Conservation (phyloP, 1,140 invertebrate genomes). For the Oscheius sp. region DNA sequence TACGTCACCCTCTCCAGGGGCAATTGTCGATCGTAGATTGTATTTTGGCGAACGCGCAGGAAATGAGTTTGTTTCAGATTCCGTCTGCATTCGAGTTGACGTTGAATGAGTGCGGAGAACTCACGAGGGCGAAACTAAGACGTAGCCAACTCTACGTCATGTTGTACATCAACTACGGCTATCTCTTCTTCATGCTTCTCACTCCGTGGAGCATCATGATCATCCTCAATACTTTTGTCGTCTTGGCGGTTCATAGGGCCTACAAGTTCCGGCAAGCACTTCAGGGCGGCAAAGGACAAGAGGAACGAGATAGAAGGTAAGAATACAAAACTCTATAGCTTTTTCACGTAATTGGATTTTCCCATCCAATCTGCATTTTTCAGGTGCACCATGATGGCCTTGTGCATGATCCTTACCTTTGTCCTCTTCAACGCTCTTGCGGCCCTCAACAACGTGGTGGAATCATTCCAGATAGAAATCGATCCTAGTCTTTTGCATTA, state of each 20-base stretch:
- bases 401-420: slow-evolving; percentile 54
- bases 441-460: slow-evolving; percentile 55
- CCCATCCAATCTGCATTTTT: no score
- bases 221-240: slow-evolving; percentile 50
- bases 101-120: slow-evolving; percentile 53
- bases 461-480: slow-evolving; percentile 51
- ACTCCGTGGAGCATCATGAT: slow-evolving; percentile 56
- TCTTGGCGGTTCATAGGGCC: slow-evolving; percentile 46
- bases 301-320: slow-evolving; percentile 48
- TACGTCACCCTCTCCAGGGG: no score
- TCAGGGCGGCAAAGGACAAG: slow-evolving; percentile 46
- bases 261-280: slow-evolving; percentile 47
- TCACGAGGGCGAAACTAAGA: slow-evolving; percentile 44
- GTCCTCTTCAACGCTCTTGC: slow-evolving; percentile 57
- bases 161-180: slow-evolving; percentile 57
- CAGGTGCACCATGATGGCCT: slow-evolving; percentile 59
- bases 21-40: no score
- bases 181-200: slow-evolving; percentile 49
- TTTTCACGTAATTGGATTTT: no score
- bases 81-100: slow-evolving; percentile 58
- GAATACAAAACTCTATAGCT: neutral
- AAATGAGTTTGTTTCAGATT: slow-evolving; percentile 41
- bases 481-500: neutral
- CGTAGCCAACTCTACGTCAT: slow-evolving; percentile 51
- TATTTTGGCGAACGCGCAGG: no score